Percentiles rank a stretch among this genome's conserved stretches.
phyloP scores from a whole-genome alignment of 2,888 invertebrate species.

The Keiferia lycopersicella region DNA sequence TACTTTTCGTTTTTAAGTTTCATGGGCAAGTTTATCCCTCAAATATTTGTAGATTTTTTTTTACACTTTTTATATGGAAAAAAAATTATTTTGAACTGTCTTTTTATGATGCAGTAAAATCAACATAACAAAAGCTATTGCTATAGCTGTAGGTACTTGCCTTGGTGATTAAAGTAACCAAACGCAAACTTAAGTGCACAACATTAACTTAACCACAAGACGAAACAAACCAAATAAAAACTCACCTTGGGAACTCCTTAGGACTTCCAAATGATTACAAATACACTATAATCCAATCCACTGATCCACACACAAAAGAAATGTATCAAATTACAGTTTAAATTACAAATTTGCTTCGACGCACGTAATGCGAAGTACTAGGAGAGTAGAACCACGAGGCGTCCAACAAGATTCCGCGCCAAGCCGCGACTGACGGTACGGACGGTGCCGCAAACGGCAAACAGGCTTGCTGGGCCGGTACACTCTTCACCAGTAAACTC shows the following conservation, averaged over 20 bases:
- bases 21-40: too few species aligned
- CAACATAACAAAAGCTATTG: too few species aligned
- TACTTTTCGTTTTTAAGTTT: too few species aligned
- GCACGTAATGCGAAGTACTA: slow-evolving; percentile 33
- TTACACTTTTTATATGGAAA: too few species aligned
- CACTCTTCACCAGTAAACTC: slow-evolving; percentile 19
- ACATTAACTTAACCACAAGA: slow-evolving; percentile 14
- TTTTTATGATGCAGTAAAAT: too few species aligned
- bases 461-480: slow-evolving; percentile 13
- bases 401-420: slow-evolving; percentile 55
- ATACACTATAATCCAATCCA: slow-evolving; percentile 46
- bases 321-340: slow-evolving; percentile 20
- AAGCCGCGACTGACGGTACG: slow-evolving; percentile 57
- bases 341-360: slow-evolving; percentile 42
- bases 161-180: slow-evolving; percentile 4
- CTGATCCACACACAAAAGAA: slow-evolving; percentile 40
- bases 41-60: too few species aligned
- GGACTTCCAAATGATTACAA: slow-evolving; percentile 40
- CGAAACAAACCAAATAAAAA: slow-evolving; percentile 29
- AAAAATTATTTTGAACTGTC: too few species aligned
- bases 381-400: slow-evolving; percentile 31
- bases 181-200: slow-evolving; percentile 4
- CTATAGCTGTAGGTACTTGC: not conserved
- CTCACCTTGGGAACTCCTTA: slow-evolving; percentile 48
- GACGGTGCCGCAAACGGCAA: too few species aligned